Percentiles rank a stretch among this genome's conserved stretches.
phyloP scores from a whole-genome alignment of 2,797 vertebrate genomes.

The Aulostomus chinensis region DNA sequence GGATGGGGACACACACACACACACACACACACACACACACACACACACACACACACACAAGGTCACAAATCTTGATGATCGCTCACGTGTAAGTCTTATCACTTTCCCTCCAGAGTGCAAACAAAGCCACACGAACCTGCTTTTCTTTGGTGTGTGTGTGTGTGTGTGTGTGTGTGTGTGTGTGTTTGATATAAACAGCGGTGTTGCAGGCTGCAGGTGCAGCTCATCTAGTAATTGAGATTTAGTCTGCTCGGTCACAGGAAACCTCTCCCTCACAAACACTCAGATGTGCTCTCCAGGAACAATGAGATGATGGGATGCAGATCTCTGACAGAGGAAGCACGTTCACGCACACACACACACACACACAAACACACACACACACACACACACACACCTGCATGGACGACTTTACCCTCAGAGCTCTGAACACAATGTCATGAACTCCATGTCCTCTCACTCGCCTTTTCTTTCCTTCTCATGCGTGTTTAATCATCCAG shows the following conservation, averaged over 20 bases:
- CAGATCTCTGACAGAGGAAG: not conserved
- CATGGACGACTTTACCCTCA: no score
- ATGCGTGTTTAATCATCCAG: no score
- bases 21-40: not conserved
- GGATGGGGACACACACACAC: slow-evolving; percentile 2
- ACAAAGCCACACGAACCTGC: not conserved
- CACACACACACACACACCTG: slow-evolving; percentile 8
- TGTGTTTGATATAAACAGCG: not conserved
- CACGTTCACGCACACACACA: slow-evolving; percentile 1
- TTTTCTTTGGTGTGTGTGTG: not conserved
- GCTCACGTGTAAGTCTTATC: not conserved
- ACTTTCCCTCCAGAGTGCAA: slow-evolving; percentile 26
- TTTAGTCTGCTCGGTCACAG: slow-evolving; percentile 43
- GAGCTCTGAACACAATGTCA: no score
- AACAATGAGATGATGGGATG: slow-evolving; percentile 34
- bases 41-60: slow-evolving; percentile 3
- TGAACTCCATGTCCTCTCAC: no score
- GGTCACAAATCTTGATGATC: slow-evolving; percentile 13
- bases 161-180: not conserved
- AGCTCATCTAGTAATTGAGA: slow-evolving; percentile 9
- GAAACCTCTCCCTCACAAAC: slow-evolving; percentile 36
- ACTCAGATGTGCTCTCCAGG: slow-evolving; percentile 24
- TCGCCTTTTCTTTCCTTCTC: no score
- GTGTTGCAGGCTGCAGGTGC: no score
- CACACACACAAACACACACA: slow-evolving; percentile 10